phyloP scores from a whole-genome alignment of 2,113 vertebrate genomes.

The Sminthopsis crassicaudata region DNA sequence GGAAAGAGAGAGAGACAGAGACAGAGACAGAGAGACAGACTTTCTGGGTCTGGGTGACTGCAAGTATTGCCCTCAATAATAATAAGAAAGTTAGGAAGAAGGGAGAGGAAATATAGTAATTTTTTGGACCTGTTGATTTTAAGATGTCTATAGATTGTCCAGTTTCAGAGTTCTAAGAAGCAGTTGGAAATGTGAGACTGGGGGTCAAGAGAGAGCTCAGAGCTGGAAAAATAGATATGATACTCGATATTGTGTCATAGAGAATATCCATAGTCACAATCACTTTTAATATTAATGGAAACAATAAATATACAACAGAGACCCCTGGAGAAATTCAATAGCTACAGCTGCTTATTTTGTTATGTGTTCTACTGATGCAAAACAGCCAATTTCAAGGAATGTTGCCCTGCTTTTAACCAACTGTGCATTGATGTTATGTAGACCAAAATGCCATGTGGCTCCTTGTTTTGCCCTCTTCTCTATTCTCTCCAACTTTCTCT shows the following conservation, averaged over 20 bases:
- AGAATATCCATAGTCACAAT: not conserved
- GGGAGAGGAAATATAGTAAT: not conserved
- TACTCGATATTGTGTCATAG: not conserved
- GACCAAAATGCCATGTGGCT: not conserved
- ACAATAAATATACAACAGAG: not conserved
- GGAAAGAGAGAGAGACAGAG: not conserved
- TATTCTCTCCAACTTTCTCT: conserved; percentile 27
- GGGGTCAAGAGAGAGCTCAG: not conserved
- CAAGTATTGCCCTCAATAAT: not conserved
- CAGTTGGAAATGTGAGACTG: not conserved
- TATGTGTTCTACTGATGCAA: not conserved
- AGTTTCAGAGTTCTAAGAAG: not conserved
- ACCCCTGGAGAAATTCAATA: not conserved
- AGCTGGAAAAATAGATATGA: not conserved
- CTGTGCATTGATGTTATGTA: not conserved
- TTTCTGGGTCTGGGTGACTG: no score
- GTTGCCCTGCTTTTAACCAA: not conserved
- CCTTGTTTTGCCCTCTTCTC: conserved; percentile 1
- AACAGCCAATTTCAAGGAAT: not conserved
- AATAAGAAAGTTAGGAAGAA: not conserved
- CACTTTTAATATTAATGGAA: not conserved
- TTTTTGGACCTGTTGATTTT: not conserved
- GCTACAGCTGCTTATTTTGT: not conserved
- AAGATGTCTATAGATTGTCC: not conserved
- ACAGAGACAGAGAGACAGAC: no score